Evolutionary conservation across 2,888 invertebrate species (phyloP).

Genomic region (Geotrupes spiniger): DNA sequence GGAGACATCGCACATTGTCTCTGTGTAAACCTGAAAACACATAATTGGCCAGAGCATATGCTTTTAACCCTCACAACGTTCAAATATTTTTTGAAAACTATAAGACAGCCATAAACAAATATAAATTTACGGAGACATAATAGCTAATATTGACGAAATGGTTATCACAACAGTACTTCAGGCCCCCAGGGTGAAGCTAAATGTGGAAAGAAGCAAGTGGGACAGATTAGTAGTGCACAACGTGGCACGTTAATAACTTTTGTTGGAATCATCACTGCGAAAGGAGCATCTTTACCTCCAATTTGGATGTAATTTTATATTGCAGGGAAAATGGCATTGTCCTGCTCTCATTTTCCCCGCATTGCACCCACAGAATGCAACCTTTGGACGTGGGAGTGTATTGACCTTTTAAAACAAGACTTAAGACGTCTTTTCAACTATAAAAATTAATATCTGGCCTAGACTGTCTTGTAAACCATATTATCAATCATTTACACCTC

Average conservation of each 20-base stretch:
- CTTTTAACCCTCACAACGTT: neutral
- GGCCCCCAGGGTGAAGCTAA: slow-evolving; percentile 26
- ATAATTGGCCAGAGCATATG: neutral
- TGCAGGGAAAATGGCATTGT: slow-evolving; percentile 42
- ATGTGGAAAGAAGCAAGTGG: slow-evolving; percentile 25
- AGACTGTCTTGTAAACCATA: slow-evolving; percentile 11
- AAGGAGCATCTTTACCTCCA: slow-evolving; percentile 31
- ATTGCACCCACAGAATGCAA: no score
- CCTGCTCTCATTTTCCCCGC: slow-evolving; percentile 34
- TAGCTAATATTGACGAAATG: slow-evolving; percentile 1
- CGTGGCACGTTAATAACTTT: slow-evolving; percentile 32
- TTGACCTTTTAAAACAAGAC: slow-evolving; percentile 32
- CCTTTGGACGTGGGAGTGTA: slow-evolving; percentile 28
- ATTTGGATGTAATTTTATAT: no score
- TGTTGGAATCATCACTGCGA: slow-evolving; percentile 30
- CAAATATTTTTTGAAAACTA: neutral
- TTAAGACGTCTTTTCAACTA: slow-evolving; percentile 25
- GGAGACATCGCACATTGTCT: no score
- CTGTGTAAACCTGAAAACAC: slow-evolving; percentile 1
- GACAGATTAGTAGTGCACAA: no score
- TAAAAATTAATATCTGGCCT: slow-evolving; percentile 24
- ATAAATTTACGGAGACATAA: neutral
- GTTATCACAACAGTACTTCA: slow-evolving; percentile 24
- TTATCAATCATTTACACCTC: slow-evolving; percentile 14
- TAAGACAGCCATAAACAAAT: no score